These are phyloP conservation scores for Psephotus haematonotus DNA, from an alignment of 2,113 vertebrate species.

Conservation along the genomic window DNA sequence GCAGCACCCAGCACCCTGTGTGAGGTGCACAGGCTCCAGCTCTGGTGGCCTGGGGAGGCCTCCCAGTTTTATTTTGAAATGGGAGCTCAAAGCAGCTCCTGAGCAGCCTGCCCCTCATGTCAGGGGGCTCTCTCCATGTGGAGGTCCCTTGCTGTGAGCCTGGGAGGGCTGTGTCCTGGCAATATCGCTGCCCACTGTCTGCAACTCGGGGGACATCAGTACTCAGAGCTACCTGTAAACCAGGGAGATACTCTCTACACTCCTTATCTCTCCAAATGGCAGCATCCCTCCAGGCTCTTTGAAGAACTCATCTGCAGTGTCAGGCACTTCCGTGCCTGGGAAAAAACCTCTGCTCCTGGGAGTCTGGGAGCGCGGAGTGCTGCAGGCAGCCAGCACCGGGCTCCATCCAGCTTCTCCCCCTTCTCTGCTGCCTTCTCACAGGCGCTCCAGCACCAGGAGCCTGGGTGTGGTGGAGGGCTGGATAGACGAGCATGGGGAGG, in stretches of 20 bases:
- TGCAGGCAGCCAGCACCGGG: neutral
- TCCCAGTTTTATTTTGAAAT: neutral
- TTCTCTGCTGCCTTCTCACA: neutral
- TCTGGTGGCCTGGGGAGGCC: neutral
- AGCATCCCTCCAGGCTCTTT: neutral
- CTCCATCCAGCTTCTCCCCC: neutral
- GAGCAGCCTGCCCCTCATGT: neutral
- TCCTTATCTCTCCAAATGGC: neutral
- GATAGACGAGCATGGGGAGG: conserved; percentile 29
- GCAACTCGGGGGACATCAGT: neutral
- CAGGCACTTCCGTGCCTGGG: neutral
- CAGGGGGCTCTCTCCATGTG: neutral
- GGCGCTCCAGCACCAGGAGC: neutral
- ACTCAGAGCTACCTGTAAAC: neutral
- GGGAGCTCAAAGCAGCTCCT: neutral
- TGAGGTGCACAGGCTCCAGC: neutral
- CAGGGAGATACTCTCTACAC: neutral
- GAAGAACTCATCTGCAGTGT: neutral
- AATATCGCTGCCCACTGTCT: accelerated
- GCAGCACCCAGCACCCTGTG: neutral
- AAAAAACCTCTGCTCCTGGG: neutral
- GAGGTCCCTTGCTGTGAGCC: neutral
- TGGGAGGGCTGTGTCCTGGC: neutral
- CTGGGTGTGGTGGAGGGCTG: neutral
- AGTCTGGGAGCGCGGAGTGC: neutral